Evolutionary conservation across 2,113 vertebrate species (phyloP).

Genomic region (Datnioides undecimradiatus): DNA sequence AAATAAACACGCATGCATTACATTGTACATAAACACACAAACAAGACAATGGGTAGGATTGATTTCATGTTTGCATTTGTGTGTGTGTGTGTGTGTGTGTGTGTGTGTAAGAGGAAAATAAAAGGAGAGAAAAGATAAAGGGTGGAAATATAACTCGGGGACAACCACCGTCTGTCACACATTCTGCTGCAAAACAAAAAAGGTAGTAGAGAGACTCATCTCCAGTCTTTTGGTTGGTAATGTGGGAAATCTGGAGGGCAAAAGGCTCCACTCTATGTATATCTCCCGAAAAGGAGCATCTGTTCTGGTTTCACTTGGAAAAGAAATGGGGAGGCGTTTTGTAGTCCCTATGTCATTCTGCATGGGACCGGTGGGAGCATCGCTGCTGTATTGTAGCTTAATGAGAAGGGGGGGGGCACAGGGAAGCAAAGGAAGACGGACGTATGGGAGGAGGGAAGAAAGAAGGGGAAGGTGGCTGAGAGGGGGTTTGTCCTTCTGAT

Average conservation of each 20-base stretch:
- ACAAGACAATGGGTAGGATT: constrained; percentile 1
- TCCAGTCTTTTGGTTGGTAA: constrained; percentile 23
- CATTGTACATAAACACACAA: constrained; percentile 19
- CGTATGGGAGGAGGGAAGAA: constrained; percentile 35
- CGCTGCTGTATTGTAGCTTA: constrained; percentile 31
- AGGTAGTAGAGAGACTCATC: constrained; percentile 8
- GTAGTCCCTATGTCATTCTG: constrained; percentile 7
- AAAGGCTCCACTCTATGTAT: constrained; percentile 38
- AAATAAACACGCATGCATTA: constrained; percentile 27
- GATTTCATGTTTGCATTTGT: no score
- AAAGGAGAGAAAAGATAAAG: constrained; percentile 8
- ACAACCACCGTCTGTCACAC: constrained; percentile 28
- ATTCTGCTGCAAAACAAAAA: constrained; percentile 33
- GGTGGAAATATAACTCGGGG: constrained; percentile 12
- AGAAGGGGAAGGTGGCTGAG: constrained; percentile 25
- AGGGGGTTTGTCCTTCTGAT: constrained; percentile 51
- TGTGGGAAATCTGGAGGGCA: constrained; percentile 46
- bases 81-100: no score
- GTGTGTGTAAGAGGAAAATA: background rate
- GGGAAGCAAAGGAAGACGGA: constrained; percentile 41
- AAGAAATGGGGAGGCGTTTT: constrained; percentile 38
- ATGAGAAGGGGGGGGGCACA: constrained; percentile 15
- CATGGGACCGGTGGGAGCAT: constrained; percentile 51
- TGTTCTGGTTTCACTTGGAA: constrained; percentile 52
- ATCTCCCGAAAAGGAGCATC: constrained; percentile 66